Percentiles rank a stretch among this genome's conserved stretches.
Evolutionary conservation across 2,888 invertebrate genomes (phyloP).

Genomic region (Hirtodrosophila duncani): DNA sequence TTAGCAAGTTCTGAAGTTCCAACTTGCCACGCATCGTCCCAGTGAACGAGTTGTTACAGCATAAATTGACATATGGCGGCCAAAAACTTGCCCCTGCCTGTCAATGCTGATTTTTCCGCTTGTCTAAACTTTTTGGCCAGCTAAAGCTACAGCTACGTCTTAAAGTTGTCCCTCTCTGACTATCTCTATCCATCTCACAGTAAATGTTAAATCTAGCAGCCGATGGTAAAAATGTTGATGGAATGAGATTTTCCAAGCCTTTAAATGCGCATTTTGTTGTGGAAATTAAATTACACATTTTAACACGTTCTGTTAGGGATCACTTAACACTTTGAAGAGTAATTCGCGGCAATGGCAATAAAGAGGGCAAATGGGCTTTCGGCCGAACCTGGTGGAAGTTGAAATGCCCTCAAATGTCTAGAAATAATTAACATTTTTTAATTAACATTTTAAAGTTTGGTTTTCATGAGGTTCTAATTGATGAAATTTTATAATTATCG

Average conservation of each 20-base stretch:
- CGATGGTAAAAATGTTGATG: slow-evolving; percentile 30
- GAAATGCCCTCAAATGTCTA: not conserved
- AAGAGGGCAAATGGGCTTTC: slow-evolving; percentile 11
- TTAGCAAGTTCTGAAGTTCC: slow-evolving; percentile 15
- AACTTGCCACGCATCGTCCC: slow-evolving; percentile 21
- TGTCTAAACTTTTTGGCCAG: slow-evolving; percentile 42
- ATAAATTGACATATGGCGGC: slow-evolving; percentile 70
- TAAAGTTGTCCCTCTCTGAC: slow-evolving; percentile 40
- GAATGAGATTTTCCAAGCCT: slow-evolving; percentile 14
- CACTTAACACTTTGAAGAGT: slow-evolving; percentile 45
- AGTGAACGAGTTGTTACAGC: slow-evolving; percentile 60
- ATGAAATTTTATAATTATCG: too few species aligned
- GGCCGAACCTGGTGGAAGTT: not conserved
- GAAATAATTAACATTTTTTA: too few species aligned
- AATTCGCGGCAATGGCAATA: slow-evolving; percentile 27
- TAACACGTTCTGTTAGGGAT: slow-evolving; percentile 55
- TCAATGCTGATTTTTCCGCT: slow-evolving; percentile 57
- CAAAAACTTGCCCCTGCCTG: slow-evolving; percentile 43
- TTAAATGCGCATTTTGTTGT: slow-evolving; percentile 30
- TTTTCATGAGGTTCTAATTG: too few species aligned
- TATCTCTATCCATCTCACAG: too few species aligned
- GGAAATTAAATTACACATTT: slow-evolving; percentile 64
- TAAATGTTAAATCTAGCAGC: slow-evolving; percentile 31
- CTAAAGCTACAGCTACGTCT: slow-evolving; percentile 28
- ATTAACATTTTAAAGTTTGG: too few species aligned